Percentiles rank a stretch among this genome's conserved stretches.
These are phyloP conservation scores for Dissostichus mawsoni DNA, from an alignment of 2,113 vertebrate species.

Conservation along the genomic window DNA sequence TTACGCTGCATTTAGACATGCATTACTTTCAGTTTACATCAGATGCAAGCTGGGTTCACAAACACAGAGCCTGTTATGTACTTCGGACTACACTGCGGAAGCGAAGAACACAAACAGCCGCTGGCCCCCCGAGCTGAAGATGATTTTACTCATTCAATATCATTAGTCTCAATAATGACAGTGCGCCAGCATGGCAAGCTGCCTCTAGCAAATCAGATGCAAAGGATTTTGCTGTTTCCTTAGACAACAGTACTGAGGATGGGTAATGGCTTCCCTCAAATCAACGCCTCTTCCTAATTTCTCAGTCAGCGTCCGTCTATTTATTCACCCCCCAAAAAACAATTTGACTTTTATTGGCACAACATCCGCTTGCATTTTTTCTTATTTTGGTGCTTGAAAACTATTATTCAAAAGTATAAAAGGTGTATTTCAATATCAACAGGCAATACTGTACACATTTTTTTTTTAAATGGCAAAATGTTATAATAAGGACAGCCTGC, in stretches of 20 bases:
- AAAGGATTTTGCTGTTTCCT: constrained; percentile 46
- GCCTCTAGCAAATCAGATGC: constrained; percentile 66
- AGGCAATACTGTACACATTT: too few relatives aligned
- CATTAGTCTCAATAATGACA: constrained; percentile 77
- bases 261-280: constrained; percentile 35
- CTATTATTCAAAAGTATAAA: not conserved
- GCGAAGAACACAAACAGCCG: constrained; percentile 61
- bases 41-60: constrained; percentile 20
- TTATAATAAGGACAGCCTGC: too few relatives aligned
- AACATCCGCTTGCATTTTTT: not conserved
- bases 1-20: constrained; percentile 47
- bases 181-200: constrained; percentile 53
- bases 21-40: constrained; percentile 61
- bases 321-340: not conserved
- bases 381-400: not conserved
- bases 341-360: not conserved
- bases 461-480: too few relatives aligned
- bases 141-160: constrained; percentile 73
- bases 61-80: constrained; percentile 34
- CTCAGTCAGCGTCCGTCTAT: not conserved
- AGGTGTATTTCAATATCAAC: not conserved
- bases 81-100: constrained; percentile 38
- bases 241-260: constrained; percentile 16
- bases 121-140: constrained; percentile 54
- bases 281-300: constrained; percentile 10